Conservation (phyloP, 2,888 invertebrate species). For the Clunio marinus region DNA sequence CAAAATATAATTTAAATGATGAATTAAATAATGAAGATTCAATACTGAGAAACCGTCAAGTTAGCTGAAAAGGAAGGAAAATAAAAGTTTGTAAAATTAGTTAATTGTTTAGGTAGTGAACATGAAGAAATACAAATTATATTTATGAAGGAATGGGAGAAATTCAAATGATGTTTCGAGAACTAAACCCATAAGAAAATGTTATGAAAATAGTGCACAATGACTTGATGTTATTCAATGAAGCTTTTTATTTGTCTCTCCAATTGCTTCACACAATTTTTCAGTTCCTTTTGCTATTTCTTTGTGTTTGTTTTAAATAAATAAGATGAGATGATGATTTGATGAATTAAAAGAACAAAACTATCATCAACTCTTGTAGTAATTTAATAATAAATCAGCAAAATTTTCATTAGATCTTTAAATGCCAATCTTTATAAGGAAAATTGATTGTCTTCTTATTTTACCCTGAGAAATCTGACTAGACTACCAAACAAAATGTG, state of each 20-base stretch:
- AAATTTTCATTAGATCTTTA: no score
- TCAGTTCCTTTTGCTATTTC: no score
- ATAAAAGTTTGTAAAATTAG: conserved; percentile 26
- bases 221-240: no score
- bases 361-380: no score
- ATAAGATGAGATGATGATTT: no score
- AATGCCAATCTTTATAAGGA: conserved; percentile 18
- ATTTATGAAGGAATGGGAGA: conserved; percentile 18
- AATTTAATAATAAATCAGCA: no score
- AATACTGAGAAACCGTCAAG: background rate
- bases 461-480: background rate
- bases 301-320: no score
- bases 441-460: conserved; percentile 19
- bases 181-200: no score
- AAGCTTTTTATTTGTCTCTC: no score
- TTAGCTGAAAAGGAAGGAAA: background rate
- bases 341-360: no score
- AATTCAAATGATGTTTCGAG: background rate
- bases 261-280: no score
- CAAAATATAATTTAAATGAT: conserved; percentile 19
- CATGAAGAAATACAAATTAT: conserved; percentile 2
- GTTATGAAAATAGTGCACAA: no score
- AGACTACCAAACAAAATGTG: background rate
- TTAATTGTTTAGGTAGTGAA: conserved; percentile 32
- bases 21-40: background rate